Evolutionary conservation across 92 coral and sea anemone genomes (phyloP).

Genomic region (Phenganax subtilis): DNA sequence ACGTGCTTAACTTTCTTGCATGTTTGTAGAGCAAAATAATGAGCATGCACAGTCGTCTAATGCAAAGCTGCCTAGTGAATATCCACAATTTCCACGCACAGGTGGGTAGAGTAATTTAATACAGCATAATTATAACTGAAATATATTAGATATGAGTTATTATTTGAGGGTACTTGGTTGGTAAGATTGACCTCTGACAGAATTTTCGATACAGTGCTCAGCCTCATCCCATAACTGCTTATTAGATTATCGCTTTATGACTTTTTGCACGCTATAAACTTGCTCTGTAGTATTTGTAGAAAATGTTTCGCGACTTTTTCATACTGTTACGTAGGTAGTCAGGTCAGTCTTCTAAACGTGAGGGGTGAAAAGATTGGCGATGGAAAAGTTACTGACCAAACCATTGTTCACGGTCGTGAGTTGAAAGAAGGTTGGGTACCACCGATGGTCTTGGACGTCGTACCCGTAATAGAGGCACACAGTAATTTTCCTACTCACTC

Average conservation of each 20-base stretch:
- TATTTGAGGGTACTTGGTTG: no score
- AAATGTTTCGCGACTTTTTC: not conserved
- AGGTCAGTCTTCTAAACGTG: not conserved
- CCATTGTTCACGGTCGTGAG: slow-evolving; percentile 38
- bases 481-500: slow-evolving; percentile 46
- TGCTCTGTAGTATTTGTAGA: not conserved
- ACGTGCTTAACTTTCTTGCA: no score
- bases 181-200: no score
- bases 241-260: not conserved
- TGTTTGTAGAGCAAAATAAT: no score
- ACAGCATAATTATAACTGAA: no score
- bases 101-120: no score
- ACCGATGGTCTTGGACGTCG: slow-evolving; percentile 23
- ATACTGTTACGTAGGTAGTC: not conserved
- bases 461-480: slow-evolving; percentile 30
- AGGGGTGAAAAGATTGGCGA: slow-evolving; percentile 26
- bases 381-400: slow-evolving; percentile 28
- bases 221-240: no score
- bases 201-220: no score
- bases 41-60: no score
- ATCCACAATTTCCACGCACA: no score
- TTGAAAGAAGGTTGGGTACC: slow-evolving; percentile 42
- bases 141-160: no score
- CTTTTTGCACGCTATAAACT: not conserved
- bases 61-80: no score